Percentiles rank a stretch among this genome's conserved stretches.
These are phyloP conservation scores for Caenorhabditis wallacei DNA, from an alignment of 2,888 invertebrate species.

Conservation along the genomic window DNA sequence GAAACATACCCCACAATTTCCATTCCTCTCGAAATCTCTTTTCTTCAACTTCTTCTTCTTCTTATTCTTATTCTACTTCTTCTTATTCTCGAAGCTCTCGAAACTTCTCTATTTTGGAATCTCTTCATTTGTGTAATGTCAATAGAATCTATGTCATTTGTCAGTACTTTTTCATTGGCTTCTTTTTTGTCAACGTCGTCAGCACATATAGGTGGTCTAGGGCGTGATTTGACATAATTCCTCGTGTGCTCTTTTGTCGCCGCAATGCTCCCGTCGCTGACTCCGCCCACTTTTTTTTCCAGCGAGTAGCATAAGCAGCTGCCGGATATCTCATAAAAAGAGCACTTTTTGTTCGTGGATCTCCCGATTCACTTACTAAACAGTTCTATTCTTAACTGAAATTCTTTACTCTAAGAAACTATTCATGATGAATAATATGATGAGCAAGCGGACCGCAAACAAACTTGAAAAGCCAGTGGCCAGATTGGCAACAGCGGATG, in stretches of 20 bases:
- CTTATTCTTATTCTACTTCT: too few relatives aligned
- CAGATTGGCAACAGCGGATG: conserved; percentile 19
- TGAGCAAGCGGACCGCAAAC: conserved; percentile 43
- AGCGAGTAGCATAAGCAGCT: conserved; percentile 22
- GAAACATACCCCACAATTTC: conserved; percentile 36
- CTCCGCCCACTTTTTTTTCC: conserved; percentile 33
- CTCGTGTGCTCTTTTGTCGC: conserved; percentile 37
- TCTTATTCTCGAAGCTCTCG: not conserved
- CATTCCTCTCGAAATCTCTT: conserved; percentile 2
- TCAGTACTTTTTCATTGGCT: conserved; percentile 11
- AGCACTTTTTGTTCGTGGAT: not conserved
- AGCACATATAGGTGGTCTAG: conserved; percentile 38
- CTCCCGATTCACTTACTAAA: not conserved
- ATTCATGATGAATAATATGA: not conserved
- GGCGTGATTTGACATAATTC: conserved; percentile 39
- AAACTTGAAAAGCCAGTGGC: conserved; percentile 42
- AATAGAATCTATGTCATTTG: conserved; percentile 15
- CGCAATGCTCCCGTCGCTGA: conserved; percentile 6
- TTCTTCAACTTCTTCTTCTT: too few relatives aligned
- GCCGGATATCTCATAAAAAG: conserved; percentile 18
- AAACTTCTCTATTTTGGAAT: not conserved
- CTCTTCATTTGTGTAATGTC: too few relatives aligned
- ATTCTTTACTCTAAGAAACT: not conserved
- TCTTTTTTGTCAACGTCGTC: conserved; percentile 34
- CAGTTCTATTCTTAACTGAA: not conserved